Percentiles rank a stretch among this genome's conserved stretches.
Evolutionary conservation across 2,113 vertebrate species (phyloP).

Genomic region (Cyprinodon tularosa): DNA sequence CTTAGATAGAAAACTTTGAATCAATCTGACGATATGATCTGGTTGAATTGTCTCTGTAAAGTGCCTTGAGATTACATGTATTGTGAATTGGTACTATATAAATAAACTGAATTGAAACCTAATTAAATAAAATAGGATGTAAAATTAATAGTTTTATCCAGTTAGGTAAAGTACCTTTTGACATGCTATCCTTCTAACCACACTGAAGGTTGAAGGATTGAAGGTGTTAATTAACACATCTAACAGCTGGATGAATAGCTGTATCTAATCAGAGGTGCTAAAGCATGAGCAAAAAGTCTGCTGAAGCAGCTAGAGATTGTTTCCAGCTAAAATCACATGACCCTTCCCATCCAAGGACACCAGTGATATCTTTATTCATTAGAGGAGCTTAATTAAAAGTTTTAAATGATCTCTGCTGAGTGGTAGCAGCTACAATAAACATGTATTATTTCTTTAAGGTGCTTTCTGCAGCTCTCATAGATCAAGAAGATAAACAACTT

Average conservation of each 20-base stretch:
- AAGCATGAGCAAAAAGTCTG: neutral
- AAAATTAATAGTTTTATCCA: neutral
- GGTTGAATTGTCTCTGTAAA: too few species aligned
- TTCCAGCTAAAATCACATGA: slow-evolving; percentile 28
- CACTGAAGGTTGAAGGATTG: neutral
- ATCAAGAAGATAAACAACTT: neutral
- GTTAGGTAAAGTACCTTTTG: neutral
- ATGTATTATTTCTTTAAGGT: neutral
- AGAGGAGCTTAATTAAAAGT: neutral
- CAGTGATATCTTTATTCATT: neutral
- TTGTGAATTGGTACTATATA: too few species aligned
- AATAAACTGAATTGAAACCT: too few species aligned
- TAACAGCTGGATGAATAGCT: neutral
- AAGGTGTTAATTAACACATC: neutral
- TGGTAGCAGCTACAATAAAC: neutral
- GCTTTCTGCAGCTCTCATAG: neutral
- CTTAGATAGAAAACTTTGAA: too few species aligned
- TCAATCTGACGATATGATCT: too few species aligned
- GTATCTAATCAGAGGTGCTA: neutral
- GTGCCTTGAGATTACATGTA: too few species aligned
- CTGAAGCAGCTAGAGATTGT: slow-evolving; percentile 9
- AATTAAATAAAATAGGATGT: too few species aligned
- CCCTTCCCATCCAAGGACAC: slow-evolving; percentile 13
- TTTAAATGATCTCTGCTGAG: neutral
- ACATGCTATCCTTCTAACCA: neutral